Conservation (phyloP, 2,113 vertebrate species). For the Tupaia tana region DNA sequence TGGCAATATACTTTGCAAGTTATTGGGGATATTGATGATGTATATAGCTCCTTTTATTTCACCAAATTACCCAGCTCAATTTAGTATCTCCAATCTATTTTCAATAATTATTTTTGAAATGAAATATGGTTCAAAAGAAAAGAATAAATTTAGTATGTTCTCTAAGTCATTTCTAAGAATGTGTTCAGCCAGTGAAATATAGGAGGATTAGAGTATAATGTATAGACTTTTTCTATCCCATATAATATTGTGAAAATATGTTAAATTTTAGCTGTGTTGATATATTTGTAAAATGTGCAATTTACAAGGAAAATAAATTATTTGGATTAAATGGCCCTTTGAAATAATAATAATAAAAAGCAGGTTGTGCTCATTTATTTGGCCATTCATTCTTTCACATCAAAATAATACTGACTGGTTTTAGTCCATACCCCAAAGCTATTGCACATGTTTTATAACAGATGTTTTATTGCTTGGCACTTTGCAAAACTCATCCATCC, state of each 20-base stretch:
- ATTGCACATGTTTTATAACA: constrained; percentile 86
- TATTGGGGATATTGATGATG: background rate
- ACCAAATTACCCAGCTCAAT: background rate
- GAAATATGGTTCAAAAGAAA: constrained; percentile 15
- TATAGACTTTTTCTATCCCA: background rate
- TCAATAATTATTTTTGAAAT: background rate
- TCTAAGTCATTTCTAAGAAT: background rate
- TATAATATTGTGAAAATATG: constrained; percentile 44
- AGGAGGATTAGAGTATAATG: background rate
- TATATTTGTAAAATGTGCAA: constrained; percentile 57
- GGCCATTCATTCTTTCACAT: constrained; percentile 82
- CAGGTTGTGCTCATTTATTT: constrained; percentile 80
- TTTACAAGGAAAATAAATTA: constrained; percentile 66
- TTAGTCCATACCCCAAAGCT: constrained; percentile 84
- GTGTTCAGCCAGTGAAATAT: background rate
- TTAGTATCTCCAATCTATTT: background rate
- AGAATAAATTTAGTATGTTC: background rate
- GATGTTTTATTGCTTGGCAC: constrained; percentile 86
- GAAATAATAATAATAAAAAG: constrained; percentile 68
- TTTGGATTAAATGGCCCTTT: constrained; percentile 68
- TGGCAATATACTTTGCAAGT: background rate
- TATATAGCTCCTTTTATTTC: background rate
- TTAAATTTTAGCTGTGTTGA: background rate
- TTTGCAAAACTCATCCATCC: constrained; percentile 84
- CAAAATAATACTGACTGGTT: constrained; percentile 82